These are phyloP conservation scores for Lordiphosa clarofinis DNA, from an alignment of 1,140 invertebrate genomes.

Conservation along the genomic window DNA sequence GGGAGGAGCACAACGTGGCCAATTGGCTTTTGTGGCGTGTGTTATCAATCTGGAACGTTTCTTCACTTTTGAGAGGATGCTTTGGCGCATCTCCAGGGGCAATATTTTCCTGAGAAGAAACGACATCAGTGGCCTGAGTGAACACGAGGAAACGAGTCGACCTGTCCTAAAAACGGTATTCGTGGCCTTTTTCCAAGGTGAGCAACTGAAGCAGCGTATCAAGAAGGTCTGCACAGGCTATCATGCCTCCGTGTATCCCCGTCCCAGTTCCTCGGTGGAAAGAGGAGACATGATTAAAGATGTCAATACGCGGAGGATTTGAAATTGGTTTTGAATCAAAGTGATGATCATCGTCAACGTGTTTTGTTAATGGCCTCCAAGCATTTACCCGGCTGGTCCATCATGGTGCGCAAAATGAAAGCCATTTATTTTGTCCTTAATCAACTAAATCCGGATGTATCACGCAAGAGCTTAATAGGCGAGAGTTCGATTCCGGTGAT, in stretches of 20 bases:
- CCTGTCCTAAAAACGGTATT: too few species aligned
- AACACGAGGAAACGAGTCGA: too few species aligned
- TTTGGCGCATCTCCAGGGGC: slow-evolving; percentile 90
- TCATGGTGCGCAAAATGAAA: too few species aligned
- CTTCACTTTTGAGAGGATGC: slow-evolving; percentile 89
- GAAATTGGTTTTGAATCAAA: slow-evolving; percentile 83
- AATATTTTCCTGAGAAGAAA: too few species aligned
- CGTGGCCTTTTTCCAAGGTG: too few species aligned
- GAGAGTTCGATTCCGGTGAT: slow-evolving; percentile 91
- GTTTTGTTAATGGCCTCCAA: too few species aligned
- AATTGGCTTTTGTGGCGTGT: slow-evolving; percentile 83
- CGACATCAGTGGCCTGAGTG: too few species aligned
- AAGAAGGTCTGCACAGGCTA: slow-evolving; percentile 90
- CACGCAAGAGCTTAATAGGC: slow-evolving; percentile 88
- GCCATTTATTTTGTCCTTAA: too few species aligned
- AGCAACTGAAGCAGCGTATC: too few species aligned
- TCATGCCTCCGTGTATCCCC: slow-evolving; percentile 87
- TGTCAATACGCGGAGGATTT: slow-evolving; percentile 86
- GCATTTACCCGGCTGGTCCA: too few species aligned
- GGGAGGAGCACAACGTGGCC: slow-evolving; percentile 81
- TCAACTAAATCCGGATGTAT: slow-evolving; percentile 87
- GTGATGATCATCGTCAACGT: slow-evolving; percentile 88
- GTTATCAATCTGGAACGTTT: slow-evolving; percentile 85
- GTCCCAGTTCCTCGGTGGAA: slow-evolving; percentile 86
- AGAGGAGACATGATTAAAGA: slow-evolving; percentile 86